These are phyloP conservation scores for Therioaphis trifolii DNA, from an alignment of 2,888 invertebrate genomes.

Conservation along the genomic window DNA sequence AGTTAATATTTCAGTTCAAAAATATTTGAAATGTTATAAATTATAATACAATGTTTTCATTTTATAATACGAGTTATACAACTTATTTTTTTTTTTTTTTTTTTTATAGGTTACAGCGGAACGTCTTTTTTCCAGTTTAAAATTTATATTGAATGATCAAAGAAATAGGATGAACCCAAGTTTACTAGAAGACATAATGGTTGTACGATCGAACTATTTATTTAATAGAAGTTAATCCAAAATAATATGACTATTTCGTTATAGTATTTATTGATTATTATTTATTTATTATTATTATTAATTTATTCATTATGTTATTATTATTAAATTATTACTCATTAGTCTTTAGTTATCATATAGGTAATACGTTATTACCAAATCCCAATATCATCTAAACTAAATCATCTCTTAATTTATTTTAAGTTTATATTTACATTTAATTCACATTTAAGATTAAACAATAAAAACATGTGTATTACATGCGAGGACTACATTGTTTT, in stretches of 20 bases:
- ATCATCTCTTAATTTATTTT: slow-evolving; percentile 3
- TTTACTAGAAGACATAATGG: slow-evolving; percentile 13
- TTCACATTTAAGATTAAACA: slow-evolving; percentile 1
- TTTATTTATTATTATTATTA: slow-evolving; percentile 12
- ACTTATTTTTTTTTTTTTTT: neutral
- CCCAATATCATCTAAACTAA: slow-evolving; percentile 1
- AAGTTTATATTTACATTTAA: neutral
- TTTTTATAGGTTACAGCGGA: neutral
- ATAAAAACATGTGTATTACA: neutral
- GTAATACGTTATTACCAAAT: slow-evolving; percentile 9
- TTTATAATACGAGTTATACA: neutral
- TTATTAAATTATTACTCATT: slow-evolving; percentile 8
- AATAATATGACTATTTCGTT: neutral
- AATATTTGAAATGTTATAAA: slow-evolving; percentile 4
- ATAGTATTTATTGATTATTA: slow-evolving; percentile 6
- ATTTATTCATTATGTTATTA: slow-evolving; percentile 2
- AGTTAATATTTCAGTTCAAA: slow-evolving; percentile 8
- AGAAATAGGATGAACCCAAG: slow-evolving; percentile 7
- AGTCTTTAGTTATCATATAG: slow-evolving; percentile 2
- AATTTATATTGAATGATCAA: slow-evolving; percentile 23
- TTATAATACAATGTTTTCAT: neutral
- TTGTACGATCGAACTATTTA: neutral
- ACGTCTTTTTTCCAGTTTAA: slow-evolving; percentile 14
- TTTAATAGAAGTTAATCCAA: neutral
- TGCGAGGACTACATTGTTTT: no score